phyloP scores from a whole-genome alignment of 2,888 invertebrate species.

The Agonopterix heracliana region DNA sequence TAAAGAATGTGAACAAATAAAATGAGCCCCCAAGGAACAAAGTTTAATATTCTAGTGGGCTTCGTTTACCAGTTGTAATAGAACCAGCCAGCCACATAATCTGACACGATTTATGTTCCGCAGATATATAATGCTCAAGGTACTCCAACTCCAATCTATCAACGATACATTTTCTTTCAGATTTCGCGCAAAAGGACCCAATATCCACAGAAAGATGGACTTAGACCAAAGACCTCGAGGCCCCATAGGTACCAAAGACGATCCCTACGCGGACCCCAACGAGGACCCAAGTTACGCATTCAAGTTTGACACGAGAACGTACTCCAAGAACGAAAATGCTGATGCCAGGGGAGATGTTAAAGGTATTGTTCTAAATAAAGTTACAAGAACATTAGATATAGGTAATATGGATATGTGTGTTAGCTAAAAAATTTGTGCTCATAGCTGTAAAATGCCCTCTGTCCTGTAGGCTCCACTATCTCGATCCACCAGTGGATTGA shows the following conservation, averaged over 20 bases:
- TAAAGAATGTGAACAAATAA: not conserved
- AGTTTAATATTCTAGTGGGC: not conserved
- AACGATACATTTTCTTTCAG: constrained; percentile 31
- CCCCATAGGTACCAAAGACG: constrained; percentile 81
- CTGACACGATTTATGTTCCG: too few relatives aligned
- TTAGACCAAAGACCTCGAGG: constrained; percentile 80
- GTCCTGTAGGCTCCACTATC: too few relatives aligned
- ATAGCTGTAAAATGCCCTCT: too few relatives aligned
- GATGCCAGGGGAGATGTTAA: constrained; percentile 78
- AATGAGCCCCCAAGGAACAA: not conserved
- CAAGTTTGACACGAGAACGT: constrained; percentile 80
- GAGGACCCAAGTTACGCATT: constrained; percentile 87
- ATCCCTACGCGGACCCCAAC: constrained; percentile 84
- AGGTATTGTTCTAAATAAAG: constrained; percentile 44
- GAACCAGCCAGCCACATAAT: too few relatives aligned
- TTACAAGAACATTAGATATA: not conserved
- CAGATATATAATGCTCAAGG: too few relatives aligned
- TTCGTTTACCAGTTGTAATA: too few relatives aligned
- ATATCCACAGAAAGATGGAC: constrained; percentile 83
- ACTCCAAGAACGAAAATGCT: constrained; percentile 80
- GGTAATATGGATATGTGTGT: too few relatives aligned
- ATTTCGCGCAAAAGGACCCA: constrained; percentile 85
- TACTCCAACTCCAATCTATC: too few relatives aligned
- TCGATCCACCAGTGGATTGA: too few relatives aligned
- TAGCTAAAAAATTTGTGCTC: too few relatives aligned